Evolutionary conservation across 2,113 vertebrate genomes (phyloP).

Genomic region (Esox niger): DNA sequence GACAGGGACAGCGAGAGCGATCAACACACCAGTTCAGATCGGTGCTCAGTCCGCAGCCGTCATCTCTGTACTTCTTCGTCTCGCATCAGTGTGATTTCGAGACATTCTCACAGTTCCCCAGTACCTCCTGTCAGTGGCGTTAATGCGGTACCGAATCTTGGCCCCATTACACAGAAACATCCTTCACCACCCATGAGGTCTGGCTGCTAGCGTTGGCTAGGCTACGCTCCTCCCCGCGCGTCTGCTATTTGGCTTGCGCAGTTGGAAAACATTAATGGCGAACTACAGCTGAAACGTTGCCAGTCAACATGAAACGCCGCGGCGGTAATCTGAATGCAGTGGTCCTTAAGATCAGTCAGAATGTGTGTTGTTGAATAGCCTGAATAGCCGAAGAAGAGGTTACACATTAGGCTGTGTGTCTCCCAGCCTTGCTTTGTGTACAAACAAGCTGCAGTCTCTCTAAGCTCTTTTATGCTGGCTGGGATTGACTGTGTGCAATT

Average conservation of each 20-base stretch:
- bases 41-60: background rate
- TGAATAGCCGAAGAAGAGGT: constrained; percentile 1
- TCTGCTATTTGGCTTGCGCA: constrained; percentile 8
- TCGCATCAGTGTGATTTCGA: background rate
- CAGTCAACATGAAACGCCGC: constrained; percentile 9
- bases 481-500: constrained; percentile 20
- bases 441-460: constrained; percentile 4
- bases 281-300: constrained; percentile 4
- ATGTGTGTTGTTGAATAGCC: background rate
- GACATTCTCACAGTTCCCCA: background rate
- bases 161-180: background rate
- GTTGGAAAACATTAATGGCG: constrained; percentile 11
- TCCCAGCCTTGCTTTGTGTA: background rate
- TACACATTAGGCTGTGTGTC: background rate
- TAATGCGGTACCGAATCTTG: background rate
- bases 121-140: background rate
- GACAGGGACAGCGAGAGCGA: background rate
- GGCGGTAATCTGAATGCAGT: constrained; percentile 5
- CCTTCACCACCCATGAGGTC: background rate
- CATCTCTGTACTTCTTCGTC: background rate
- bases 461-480: background rate
- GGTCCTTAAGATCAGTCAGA: too few relatives aligned
- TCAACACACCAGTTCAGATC: background rate
- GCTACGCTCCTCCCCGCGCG: background rate
- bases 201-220: background rate